Evolutionary conservation across 1,140 invertebrate species (phyloP).

Genomic region (Apis laboriosa): DNA sequence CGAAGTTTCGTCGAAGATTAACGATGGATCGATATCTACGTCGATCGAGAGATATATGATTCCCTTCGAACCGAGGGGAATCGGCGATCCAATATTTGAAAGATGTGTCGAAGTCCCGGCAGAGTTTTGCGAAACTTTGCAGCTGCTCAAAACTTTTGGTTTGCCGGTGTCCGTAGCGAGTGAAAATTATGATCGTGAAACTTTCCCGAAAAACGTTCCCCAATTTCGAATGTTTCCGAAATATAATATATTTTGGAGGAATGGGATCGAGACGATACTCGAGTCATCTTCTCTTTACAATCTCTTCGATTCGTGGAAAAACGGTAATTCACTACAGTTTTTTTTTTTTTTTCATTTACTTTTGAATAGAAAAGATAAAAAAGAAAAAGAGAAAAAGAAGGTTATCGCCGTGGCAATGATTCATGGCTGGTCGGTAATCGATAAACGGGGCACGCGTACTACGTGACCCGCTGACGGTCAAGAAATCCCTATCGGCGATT

Average conservation of each 20-base stretch:
- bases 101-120: background rate
- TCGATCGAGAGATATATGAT: constrained; percentile 9
- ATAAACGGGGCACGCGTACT: background rate
- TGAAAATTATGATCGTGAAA: constrained; percentile 3
- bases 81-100: constrained; percentile 27
- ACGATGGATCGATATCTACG: constrained; percentile 17
- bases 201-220: background rate
- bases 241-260: background rate
- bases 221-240: background rate
- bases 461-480: constrained; percentile 31
- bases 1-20: background rate
- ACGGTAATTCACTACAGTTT: background rate
- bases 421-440: background rate
- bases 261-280: background rate
- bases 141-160: background rate
- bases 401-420: background rate
- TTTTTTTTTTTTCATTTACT: no score
- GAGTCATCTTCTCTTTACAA: background rate
- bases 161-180: background rate
- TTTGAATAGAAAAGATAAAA: background rate
- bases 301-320: background rate
- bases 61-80: background rate
- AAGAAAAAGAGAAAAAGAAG: no score
- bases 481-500: background rate
- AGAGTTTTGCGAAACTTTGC: background rate